Evolutionary conservation across 2,797 vertebrate genomes (phyloP), one percentile per base, ranked within the genome.

Genomic region (Saguinus oedipus): DNA sequence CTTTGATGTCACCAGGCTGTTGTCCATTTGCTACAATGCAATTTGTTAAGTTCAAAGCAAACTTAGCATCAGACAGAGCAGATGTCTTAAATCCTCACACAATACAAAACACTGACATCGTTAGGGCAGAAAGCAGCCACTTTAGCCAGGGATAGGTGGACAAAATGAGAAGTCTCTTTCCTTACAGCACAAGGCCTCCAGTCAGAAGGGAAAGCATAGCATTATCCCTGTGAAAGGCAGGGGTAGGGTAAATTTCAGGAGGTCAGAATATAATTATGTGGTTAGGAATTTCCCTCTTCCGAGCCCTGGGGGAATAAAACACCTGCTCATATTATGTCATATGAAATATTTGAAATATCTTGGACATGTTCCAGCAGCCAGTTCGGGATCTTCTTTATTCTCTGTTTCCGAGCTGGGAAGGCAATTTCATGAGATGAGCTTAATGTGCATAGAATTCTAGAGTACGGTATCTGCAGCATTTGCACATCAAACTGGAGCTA

Each of bases 361-460:
- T 96, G 86, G 95, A 70, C 3, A 2, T 55, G 30, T 36, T 36
- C 93, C 97, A 88, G 50, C 19, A 70, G 2, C 5, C 97, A 9
- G 24, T 50, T 76, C 53, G 88, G 76, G 81, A 61, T 9, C n/a
- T n/a, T 86, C 79, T 91, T 53, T 81, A 57, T 36, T 22, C 95
- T 82, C 1, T 86, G 72, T 36, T 86, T 24, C 74, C 44, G 96
- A 84, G 92, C 42, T 44, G 9, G 46, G 72, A 20, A 61, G 39
- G 9, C 53, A 42, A 75, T 94, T 95, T 92, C 89, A 70, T 76
- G 93, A 97, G 89, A 92, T 46, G 86, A 95, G 70, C 26, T 33
- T 22, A 17, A 39, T 74, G n/a, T 20, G 50, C 86, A 76, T 44
- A 42, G 75, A 92, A 68, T n/a, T 89, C 30, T 39, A 83, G 36